A percentile compares a stretch with the other conserved stretches of the same genome.
Conservation (phyloP, 1,140 invertebrate genomes). For the Bradynema listronoti region DNA sequence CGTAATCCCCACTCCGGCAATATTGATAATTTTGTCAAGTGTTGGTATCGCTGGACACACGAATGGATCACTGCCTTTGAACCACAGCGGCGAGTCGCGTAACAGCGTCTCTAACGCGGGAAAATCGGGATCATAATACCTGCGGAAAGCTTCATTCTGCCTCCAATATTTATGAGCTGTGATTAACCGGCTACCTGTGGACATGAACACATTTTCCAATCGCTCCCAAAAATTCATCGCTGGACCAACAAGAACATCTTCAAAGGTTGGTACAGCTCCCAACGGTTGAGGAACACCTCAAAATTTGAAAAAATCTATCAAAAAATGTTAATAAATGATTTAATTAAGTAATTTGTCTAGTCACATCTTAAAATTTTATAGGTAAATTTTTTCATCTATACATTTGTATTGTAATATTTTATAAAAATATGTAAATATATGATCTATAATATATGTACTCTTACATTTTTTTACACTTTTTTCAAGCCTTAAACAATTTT, state of each 20-base stretch:
- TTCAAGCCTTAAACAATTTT: too few species aligned
- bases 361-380: too few species aligned
- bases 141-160: constrained; percentile 31
- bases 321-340: not conserved
- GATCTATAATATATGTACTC: too few species aligned
- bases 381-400: too few species aligned
- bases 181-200: too few species aligned
- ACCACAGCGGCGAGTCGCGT: constrained; percentile 18
- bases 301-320: not conserved
- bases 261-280: constrained; percentile 25
- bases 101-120: constrained; percentile 21
- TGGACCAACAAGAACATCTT: constrained; percentile 25
- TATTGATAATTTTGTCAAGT: constrained; percentile 17
- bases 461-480: too few species aligned
- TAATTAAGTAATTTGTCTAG: too few species aligned
- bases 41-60: constrained; percentile 32
- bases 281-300: constrained; percentile 29
- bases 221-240: constrained; percentile 26
- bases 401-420: too few species aligned
- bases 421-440: too few species aligned
- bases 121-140: constrained; percentile 29
- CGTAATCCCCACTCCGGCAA: too few species aligned
- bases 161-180: too few species aligned
- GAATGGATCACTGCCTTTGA: constrained; percentile 33
- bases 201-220: constrained; percentile 8